A percentile compares a stretch with the other conserved stretches of the same genome.
Conservation (phyloP, 2,888 invertebrate species). For the Rugalucina vietnamica region DNA sequence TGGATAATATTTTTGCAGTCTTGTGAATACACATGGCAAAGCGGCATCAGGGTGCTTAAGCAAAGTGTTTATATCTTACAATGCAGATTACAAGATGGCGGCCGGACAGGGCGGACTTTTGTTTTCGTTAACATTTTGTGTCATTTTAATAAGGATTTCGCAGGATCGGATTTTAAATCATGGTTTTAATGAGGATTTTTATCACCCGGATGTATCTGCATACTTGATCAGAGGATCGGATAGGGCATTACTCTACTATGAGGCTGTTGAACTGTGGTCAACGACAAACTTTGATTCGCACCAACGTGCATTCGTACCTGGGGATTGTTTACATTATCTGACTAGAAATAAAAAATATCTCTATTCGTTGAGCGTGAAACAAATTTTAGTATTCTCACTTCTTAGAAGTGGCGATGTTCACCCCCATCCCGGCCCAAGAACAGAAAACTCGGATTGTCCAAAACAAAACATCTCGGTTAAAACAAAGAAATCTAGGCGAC, state of each 20-base stretch:
- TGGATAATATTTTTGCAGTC: no score
- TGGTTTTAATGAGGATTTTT: neutral
- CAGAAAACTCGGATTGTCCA: no score
- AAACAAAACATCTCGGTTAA: neutral
- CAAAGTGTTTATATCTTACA: no score
- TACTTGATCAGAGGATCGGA: neutral
- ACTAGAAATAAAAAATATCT: neutral
- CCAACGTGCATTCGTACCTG: neutral
- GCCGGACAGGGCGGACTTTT: neutral
- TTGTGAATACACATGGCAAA: no score
- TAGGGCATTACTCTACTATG: neutral
- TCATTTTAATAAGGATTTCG: neutral
- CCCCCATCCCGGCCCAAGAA: neutral
- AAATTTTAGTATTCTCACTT: neutral
- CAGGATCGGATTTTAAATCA: neutral
- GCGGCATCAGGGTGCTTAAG: no score
- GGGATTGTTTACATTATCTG: neutral
- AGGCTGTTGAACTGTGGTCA: neutral
- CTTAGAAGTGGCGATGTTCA: neutral
- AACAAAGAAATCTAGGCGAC: neutral
- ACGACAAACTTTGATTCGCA: neutral
- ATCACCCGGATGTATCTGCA: neutral
- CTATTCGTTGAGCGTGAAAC: neutral
- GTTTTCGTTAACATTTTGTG: neutral
- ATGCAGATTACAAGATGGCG: neutral